These are phyloP conservation scores for Xestia c-nigrum DNA, from an alignment of 2,888 invertebrate species.

Conservation along the genomic window DNA sequence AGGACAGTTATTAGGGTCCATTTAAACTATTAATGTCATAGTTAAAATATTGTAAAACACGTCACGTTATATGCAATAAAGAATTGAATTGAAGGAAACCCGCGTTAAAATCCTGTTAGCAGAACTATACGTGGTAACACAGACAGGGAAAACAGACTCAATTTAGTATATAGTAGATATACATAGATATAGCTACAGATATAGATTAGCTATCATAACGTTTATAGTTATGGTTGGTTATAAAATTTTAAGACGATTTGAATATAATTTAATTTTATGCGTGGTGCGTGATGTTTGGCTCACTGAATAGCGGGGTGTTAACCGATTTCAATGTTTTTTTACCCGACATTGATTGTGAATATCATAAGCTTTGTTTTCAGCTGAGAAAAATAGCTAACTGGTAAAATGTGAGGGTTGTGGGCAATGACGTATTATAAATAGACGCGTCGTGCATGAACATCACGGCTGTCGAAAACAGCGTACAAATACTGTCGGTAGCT, in stretches of 20 bases:
- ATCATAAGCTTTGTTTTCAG: background rate
- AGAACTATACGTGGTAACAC: background rate
- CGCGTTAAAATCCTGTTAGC: background rate
- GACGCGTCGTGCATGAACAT: no score
- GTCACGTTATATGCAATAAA: no score
- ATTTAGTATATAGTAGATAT: background rate
- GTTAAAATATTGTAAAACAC: no score
- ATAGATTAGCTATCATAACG: conserved; percentile 21
- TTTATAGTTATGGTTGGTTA: conserved; percentile 25
- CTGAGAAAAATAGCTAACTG: background rate
- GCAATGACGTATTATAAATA: no score
- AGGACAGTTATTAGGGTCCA: no score
- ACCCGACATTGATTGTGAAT: conserved; percentile 6
- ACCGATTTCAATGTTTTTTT: conserved; percentile 13
- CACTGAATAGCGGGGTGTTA: background rate
- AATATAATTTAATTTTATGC: conserved; percentile 20
- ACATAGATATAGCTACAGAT: background rate
- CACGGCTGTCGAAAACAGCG: no score
- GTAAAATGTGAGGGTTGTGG: background rate
- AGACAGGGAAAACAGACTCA: background rate
- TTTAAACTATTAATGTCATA: no score
- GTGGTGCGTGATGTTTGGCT: conserved; percentile 26
- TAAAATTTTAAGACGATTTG: conserved; percentile 50
- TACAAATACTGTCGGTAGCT: no score
- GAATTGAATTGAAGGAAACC: background rate